Conservation (phyloP, 2,888 invertebrate genomes). For the Parnassius glacialis region DNA sequence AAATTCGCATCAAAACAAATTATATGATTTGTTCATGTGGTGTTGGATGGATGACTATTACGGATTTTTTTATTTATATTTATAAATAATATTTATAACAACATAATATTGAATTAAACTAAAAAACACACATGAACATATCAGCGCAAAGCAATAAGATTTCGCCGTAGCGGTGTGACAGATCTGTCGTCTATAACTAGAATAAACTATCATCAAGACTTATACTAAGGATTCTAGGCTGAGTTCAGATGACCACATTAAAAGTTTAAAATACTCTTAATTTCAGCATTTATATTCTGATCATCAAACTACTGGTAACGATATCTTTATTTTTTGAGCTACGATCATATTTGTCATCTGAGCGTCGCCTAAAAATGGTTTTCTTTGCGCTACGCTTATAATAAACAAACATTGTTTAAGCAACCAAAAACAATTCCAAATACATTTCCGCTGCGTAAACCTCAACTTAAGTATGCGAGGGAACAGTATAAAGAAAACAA, state of each 20-base stretch:
- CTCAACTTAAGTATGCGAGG: conserved; percentile 52
- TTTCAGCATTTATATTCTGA: conserved; percentile 4
- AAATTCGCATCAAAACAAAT: conserved; percentile 19
- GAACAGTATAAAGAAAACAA: conserved; percentile 73
- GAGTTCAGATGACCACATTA: conserved; percentile 31
- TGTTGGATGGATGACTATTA: background rate
- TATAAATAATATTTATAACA: background rate
- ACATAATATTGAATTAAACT: background rate
- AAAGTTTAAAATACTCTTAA: conserved; percentile 4
- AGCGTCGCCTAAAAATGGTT: conserved; percentile 45
- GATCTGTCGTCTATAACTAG: conserved; percentile 72
- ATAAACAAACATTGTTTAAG: conserved; percentile 48
- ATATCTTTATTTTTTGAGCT: background rate
- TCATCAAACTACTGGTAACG: conserved; percentile 13
- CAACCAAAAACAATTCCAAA: conserved; percentile 36
- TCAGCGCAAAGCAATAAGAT: conserved; percentile 53
- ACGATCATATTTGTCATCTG: conserved; percentile 32
- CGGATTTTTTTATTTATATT: background rate
- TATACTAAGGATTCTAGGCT: conserved; percentile 43
- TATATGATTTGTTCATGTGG: conserved; percentile 25
- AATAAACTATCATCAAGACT: conserved; percentile 65
- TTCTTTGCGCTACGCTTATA: conserved; percentile 64
- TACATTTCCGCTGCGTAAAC: conserved; percentile 24
- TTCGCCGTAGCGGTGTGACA: conserved; percentile 72
- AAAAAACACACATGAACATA: conserved; percentile 47